Percentiles rank a stretch among this genome's conserved stretches.
Evolutionary conservation across 2,888 invertebrate genomes (phyloP).

Genomic region (Entomobrya proxima): DNA sequence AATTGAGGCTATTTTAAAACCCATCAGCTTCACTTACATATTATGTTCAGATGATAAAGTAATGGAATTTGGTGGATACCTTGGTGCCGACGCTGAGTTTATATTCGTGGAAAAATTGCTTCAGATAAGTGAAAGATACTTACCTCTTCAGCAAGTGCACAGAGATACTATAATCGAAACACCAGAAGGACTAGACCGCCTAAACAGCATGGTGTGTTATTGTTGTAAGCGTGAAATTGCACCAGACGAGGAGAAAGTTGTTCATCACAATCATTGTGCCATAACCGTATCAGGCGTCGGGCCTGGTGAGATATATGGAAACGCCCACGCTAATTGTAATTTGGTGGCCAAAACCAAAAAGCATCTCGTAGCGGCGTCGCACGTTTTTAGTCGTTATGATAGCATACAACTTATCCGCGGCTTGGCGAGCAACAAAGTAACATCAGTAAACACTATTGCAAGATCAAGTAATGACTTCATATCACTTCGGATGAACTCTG

Average conservation of each 20-base stretch:
- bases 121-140: background rate
- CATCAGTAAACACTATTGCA: background rate
- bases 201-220: background rate
- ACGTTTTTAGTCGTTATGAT: background rate
- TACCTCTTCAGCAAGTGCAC: background rate
- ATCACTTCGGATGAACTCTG: background rate
- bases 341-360: background rate
- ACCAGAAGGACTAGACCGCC: background rate
- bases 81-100: background rate
- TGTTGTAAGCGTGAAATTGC: background rate
- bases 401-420: background rate
- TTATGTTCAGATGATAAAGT: background rate
- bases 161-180: background rate
- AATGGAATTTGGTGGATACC: slow-evolving; percentile 19
- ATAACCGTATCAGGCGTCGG: background rate
- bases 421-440: background rate
- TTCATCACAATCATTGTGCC: slow-evolving; percentile 12
- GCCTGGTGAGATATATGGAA: background rate
- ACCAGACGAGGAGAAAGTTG: background rate
- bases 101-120: slow-evolving; percentile 3
- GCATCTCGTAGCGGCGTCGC: background rate
- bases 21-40: background rate
- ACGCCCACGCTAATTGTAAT: background rate
- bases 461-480: background rate
- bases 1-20: background rate